Evolutionary conservation across 2,113 vertebrate species (phyloP).

Genomic region (Ictalurus furcatus): DNA sequence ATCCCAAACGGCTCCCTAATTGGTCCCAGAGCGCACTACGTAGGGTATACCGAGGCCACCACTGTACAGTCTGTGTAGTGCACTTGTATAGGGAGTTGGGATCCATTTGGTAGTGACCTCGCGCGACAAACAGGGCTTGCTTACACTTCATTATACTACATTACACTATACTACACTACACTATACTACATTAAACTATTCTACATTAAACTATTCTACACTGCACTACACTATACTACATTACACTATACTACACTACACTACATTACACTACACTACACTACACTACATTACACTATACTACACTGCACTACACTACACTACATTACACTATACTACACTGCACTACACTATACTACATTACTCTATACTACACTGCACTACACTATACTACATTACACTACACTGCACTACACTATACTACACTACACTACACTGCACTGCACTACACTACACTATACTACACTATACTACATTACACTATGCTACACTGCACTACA

Average conservation of each 20-base stretch:
- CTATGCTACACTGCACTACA: not conserved
- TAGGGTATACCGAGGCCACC: not conserved
- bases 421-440: not conserved
- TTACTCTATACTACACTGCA: too few relatives aligned
- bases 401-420: not conserved
- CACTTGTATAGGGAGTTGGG: not conserved
- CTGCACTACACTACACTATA: not conserved
- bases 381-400: not conserved
- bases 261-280: not conserved
- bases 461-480: not conserved
- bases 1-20: slow-evolving; percentile 5
- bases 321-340: not conserved
- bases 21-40: not conserved
- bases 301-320: not conserved
- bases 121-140: not conserved
- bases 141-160: not conserved
- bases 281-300: not conserved
- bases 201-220: too few relatives aligned
- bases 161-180: not conserved
- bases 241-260: not conserved
- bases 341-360: not conserved
- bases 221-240: not conserved
- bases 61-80: not conserved
- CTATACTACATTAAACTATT: not conserved
- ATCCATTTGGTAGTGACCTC: not conserved